Conservation (phyloP, 2,113 vertebrate genomes). For the Poecile atricapillus region DNA sequence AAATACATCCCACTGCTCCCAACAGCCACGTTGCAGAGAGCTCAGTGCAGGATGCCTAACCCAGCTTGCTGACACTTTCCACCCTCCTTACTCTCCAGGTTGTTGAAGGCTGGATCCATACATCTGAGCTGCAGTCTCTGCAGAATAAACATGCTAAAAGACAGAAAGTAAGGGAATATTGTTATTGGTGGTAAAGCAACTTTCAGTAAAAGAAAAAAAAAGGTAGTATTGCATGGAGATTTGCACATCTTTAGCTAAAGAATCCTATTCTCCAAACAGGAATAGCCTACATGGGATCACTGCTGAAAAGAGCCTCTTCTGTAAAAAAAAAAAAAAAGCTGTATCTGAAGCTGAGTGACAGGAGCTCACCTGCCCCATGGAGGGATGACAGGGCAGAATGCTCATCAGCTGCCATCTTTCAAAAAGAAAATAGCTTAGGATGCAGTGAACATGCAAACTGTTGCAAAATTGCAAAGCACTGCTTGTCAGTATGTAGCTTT, state of each 20-base stretch:
- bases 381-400: not conserved
- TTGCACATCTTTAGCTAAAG: not conserved
- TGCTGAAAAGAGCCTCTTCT: not conserved
- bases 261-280: not conserved
- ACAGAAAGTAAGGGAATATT: not conserved
- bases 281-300: not conserved
- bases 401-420: not conserved
- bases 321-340: not conserved
- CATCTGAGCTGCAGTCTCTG: not conserved
- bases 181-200: not conserved
- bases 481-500: not conserved
- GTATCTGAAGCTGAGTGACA: not conserved
- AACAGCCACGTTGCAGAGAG: not conserved
- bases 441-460: not conserved
- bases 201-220: not conserved
- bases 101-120: not conserved
- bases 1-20: not conserved
- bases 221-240: fast-evolving
- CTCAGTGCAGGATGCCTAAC: not conserved
- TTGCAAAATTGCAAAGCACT: not conserved
- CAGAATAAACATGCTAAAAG: not conserved
- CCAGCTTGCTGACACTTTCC: not conserved
- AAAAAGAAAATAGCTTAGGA: not conserved
- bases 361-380: not conserved
- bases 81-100: not conserved